A percentile compares a stretch with the other conserved stretches of the same genome.
phyloP scores from a whole-genome alignment of 2,888 invertebrate genomes.

The Nomada ruficornis region DNA sequence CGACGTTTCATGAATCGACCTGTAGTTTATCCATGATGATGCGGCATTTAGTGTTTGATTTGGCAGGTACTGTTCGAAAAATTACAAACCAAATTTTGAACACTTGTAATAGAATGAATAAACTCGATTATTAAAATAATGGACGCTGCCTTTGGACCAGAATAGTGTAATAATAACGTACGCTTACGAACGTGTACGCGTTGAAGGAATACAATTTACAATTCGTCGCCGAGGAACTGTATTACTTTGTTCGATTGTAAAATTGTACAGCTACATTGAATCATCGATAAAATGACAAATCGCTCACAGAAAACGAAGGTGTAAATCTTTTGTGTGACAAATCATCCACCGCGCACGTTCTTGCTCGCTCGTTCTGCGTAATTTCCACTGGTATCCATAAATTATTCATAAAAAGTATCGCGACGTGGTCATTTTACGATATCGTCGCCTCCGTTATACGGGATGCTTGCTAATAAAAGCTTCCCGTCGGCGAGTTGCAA shows the following conservation, averaged over 20 bases:
- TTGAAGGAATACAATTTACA: too few species aligned
- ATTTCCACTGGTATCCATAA: slow-evolving; percentile 21
- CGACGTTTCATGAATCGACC: background rate
- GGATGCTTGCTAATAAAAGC: slow-evolving; percentile 17
- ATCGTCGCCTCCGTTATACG: background rate
- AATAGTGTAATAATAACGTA: too few species aligned
- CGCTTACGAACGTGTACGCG: too few species aligned
- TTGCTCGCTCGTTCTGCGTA: background rate
- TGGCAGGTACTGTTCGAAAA: too few species aligned
- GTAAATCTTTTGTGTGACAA: background rate
- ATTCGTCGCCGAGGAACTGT: too few species aligned
- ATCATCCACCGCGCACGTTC: background rate
- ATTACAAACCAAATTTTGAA: too few species aligned
- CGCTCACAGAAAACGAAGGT: background rate
- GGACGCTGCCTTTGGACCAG: too few species aligned
- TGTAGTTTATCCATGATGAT: background rate
- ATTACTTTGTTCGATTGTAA: too few species aligned
- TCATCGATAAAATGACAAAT: background rate
- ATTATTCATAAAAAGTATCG: slow-evolving; percentile 47
- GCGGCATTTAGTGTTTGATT: too few species aligned
- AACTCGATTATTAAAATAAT: too few species aligned
- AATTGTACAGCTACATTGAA: background rate
- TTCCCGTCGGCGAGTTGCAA: background rate
- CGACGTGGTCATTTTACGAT: slow-evolving; percentile 20
- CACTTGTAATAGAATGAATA: too few species aligned